Base-by-base conservation (phyloP, 2,797 vertebrate species). In the Eremophila alpestris region DNA sequence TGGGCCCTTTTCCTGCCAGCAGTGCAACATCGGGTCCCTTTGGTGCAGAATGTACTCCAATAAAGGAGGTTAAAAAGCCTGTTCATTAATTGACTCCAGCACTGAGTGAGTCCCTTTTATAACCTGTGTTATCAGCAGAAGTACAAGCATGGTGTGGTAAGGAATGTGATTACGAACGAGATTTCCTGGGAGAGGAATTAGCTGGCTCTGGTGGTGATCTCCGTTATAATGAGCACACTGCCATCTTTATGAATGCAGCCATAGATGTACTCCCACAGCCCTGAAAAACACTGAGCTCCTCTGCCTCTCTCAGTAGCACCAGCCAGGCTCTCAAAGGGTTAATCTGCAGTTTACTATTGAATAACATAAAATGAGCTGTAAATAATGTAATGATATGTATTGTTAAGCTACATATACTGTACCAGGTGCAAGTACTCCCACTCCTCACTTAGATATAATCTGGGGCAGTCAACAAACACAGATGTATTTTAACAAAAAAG, bases 341-440 rank as follows among this genome's bases (percentile, higher is more conserved):
- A 98, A 98, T 97, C 94, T 94, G 90, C 97, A 97, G 97, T 98
- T 98, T 98, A 98, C 98, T 97, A 98, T 96, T 98, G 97, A 98
- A 98, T 98, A 98, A 97, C 98, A 96, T 97, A 98, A 98, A 98
- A 98, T 98, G 98, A 98, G 98, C 98, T 98, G 98, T 98, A 98
- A 98, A 98, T 98, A 98, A 98, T 98, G 97, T 98, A 99, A 99
- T 99, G 99, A 99, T 98, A 98, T 97, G 98, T 98, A 99, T 99
- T 99, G 98, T 99, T 98, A 98, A 98, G 98, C 98, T 97, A 98
- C 97, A 97, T 97, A 98, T 97, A 98, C 97, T 96, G 94, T 98
- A 98, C 98, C 99, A 99, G 99, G 99, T 99, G 99, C 98, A 98
- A 97, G 97, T 97, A 98, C 98, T 98, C 98, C 98, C 98, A 98